Evolutionary conservation across 64 coral and sea anemone genomes (phyloP), one percentile per base, ranked within the genome.

Genomic region (Orbicella faveolata): DNA sequence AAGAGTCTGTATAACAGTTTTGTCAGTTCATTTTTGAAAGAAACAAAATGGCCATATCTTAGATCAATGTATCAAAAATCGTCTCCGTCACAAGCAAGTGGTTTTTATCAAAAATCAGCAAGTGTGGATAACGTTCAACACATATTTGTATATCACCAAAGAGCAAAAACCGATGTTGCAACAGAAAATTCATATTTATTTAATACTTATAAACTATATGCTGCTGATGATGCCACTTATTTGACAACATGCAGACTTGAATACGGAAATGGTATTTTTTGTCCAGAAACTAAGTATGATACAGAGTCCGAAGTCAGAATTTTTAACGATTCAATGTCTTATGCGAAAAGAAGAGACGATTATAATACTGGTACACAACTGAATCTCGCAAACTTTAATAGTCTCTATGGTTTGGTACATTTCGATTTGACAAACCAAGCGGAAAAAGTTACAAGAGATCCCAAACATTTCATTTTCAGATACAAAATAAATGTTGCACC

Each of bases 281-380:
- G 23, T 54, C 76, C 76, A 52, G 76, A 78, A 54, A 53, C 44
- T 19, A 41, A 78, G 76, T 78, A 78, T 53, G 41, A 54, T 48
- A 54, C 14, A 7, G 76, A 53, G 2, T 34, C 35, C 3, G 52
- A 78, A 11, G 17, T 53, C 18, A 52, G 20, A 18, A 78, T 78
- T 17, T 78, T 52, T 6, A 78, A 78, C 52, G 76, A 78, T 78
- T n/a, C 52, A 15, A 78, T 76, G 35, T 10, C 34, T 16, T 44
- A 76, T 76, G 34, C 74, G 5, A 15, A 18, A 10, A 9, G 20
- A 9, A 78, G 52, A 18, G 52, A 78, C 39, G 76, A 78, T 54
- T 52, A 23, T 17, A 78, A 78, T 11, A 52, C 41, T 21, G 76
- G 48, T 30, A 30, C 30, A 30, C 30, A 30, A 30, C 30, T 30